Evolutionary conservation across 2,797 vertebrate species (phyloP).

Genomic region (Anas flavirostris): DNA sequence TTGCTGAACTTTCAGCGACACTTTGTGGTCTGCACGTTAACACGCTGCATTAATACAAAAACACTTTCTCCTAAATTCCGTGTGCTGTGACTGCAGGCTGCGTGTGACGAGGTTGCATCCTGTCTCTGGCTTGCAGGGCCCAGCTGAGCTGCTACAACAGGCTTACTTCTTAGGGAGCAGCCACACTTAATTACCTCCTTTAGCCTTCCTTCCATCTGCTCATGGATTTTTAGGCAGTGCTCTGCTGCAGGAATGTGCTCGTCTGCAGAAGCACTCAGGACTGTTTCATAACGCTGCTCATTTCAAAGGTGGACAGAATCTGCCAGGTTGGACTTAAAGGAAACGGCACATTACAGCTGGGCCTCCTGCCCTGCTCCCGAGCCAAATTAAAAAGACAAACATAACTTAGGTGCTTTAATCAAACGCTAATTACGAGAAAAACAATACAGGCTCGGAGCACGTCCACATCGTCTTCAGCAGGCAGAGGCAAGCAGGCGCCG

Average conservation of each 20-base stretch:
- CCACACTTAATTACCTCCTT: slow-evolving; percentile 17
- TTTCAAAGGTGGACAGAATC: slow-evolving; percentile 31
- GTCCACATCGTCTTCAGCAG: neutral
- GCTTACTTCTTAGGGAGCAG: neutral
- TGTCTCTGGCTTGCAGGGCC: neutral
- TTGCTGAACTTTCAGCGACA: neutral
- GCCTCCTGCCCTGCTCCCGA: slow-evolving; percentile 7
- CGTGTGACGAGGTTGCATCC: neutral
- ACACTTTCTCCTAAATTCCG: neutral
- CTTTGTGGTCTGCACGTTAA: neutral
- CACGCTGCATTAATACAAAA: accelerated
- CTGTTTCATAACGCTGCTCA: slow-evolving; percentile 7
- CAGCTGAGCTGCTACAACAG: neutral
- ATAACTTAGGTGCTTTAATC: slow-evolving; percentile 25
- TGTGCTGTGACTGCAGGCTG: neutral
- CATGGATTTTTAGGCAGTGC: slow-evolving; percentile 15
- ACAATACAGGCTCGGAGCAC: slow-evolving; percentile 23
- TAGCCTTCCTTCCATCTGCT: slow-evolving; percentile 41
- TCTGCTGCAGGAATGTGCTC: slow-evolving; percentile 42
- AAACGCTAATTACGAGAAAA: slow-evolving; percentile 43
- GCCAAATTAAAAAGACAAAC: slow-evolving; percentile 47
- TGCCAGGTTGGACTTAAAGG: slow-evolving; percentile 22
- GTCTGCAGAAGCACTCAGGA: slow-evolving; percentile 30
- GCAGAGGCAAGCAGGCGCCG: slow-evolving; percentile 51
- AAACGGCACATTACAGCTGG: neutral